phyloP scores from a whole-genome alignment of 2,797 vertebrate genomes.

The Lemur catta region DNA sequence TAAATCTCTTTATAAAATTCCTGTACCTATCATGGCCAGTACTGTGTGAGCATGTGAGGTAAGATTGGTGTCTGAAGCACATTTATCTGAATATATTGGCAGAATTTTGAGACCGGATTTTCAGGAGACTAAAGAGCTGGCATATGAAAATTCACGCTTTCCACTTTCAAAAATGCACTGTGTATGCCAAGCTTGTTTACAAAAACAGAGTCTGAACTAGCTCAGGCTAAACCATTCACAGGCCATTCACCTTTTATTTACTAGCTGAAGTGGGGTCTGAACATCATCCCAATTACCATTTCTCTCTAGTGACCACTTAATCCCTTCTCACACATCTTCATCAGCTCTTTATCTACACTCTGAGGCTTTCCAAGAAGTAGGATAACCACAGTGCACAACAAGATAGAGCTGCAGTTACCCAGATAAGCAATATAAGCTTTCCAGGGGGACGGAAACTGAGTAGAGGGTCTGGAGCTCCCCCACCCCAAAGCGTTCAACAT shows the following conservation, averaged over 20 bases:
- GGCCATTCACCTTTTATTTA: background rate
- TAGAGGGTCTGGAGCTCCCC: background rate
- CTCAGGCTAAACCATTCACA: background rate
- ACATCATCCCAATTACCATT: background rate
- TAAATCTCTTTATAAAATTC: background rate
- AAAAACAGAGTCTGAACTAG: background rate
- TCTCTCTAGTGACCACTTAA: background rate
- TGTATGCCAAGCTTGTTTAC: background rate
- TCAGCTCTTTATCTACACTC: background rate
- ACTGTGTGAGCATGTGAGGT: background rate
- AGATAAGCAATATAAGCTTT: background rate
- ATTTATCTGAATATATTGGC: background rate
- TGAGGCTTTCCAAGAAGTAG: background rate
- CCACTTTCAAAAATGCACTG: background rate
- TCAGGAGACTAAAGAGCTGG: background rate
- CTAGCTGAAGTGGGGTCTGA: background rate
- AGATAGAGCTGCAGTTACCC: background rate
- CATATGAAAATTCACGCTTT: background rate
- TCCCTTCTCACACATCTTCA: background rate
- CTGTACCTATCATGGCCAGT: background rate
- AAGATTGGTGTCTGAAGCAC: too few relatives aligned
- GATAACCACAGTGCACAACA: background rate
- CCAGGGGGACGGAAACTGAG: background rate
- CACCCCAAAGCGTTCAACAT: fast-evolving
- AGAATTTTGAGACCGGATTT: background rate